Conservation (phyloP, 2,888 invertebrate genomes). For the Ferdinandea cuprea region DNA sequence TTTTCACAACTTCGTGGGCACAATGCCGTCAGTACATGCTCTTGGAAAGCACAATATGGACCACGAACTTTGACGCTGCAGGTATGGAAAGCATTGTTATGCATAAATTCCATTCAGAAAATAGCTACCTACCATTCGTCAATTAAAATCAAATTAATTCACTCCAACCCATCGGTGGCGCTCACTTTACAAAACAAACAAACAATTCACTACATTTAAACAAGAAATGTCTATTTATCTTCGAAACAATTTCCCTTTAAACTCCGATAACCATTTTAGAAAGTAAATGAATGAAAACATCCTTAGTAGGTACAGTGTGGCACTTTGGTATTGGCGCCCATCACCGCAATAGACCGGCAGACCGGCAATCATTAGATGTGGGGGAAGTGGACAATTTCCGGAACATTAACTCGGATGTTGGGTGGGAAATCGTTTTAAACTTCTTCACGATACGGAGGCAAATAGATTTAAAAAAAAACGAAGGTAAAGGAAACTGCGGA, state of each 20-base stretch:
- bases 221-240: constrained; percentile 30
- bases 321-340: neutral
- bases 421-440: constrained; percentile 41
- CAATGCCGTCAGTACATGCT: too few species aligned
- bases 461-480: neutral
- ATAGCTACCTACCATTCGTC: too few species aligned
- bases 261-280: constrained; percentile 26
- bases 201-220: neutral
- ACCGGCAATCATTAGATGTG: constrained; percentile 20
- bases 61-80: too few species aligned
- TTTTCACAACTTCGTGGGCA: too few species aligned
- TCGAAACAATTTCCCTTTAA: constrained; percentile 14
- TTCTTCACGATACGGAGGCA: constrained; percentile 20
- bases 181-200: constrained; percentile 8
- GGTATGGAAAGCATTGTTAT: too few species aligned
- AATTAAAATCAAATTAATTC: constrained; percentile 39
- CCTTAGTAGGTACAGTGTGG: neutral
- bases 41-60: too few species aligned
- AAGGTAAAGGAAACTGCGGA: neutral
- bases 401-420: constrained; percentile 46
- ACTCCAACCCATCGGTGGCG: neutral
- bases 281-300: constrained; percentile 30
- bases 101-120: too few species aligned
- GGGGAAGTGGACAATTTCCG: constrained; percentile 58
- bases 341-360: constrained; percentile 8